A percentile compares a stretch with the other conserved stretches of the same genome.
Evolutionary conservation across 2,113 vertebrate genomes (phyloP).

Genomic region (Sylvietta virens): DNA sequence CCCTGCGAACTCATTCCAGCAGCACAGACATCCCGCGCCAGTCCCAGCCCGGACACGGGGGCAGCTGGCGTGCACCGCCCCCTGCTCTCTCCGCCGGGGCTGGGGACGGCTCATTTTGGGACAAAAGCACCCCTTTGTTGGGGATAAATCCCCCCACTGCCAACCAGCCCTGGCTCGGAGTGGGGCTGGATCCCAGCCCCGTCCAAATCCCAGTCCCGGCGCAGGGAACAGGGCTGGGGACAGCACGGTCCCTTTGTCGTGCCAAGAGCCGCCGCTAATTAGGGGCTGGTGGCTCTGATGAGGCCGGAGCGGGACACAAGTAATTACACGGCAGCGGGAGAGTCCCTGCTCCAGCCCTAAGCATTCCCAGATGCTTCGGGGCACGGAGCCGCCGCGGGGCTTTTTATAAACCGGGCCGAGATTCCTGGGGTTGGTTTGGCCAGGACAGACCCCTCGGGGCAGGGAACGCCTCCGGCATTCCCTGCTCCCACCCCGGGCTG

Average conservation of each 20-base stretch:
- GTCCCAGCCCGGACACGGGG: neutral
- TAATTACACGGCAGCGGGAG: neutral
- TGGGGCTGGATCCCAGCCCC: neutral
- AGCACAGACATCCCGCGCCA: neutral
- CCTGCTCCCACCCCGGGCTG: neutral
- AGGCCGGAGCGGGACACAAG: neutral
- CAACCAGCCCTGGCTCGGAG: neutral
- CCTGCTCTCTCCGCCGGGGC: neutral
- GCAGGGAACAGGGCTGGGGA: neutral
- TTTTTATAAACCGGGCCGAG: neutral
- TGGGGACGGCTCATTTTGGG: accelerated
- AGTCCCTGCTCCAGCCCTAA: neutral
- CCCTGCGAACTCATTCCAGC: neutral
- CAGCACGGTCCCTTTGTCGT: neutral
- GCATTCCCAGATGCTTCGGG: neutral
- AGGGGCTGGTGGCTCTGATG: neutral
- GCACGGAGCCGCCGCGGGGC: neutral
- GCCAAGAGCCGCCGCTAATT: neutral
- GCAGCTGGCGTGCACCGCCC: accelerated
- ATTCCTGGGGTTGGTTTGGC: neutral
- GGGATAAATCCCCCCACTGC: accelerated
- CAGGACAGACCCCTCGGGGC: neutral
- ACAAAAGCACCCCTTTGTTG: neutral
- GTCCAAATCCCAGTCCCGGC: accelerated
- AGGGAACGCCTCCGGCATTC: neutral